Conservation (phyloP, 2,113 vertebrate species). For the Ginglymostoma cirratum region DNA sequence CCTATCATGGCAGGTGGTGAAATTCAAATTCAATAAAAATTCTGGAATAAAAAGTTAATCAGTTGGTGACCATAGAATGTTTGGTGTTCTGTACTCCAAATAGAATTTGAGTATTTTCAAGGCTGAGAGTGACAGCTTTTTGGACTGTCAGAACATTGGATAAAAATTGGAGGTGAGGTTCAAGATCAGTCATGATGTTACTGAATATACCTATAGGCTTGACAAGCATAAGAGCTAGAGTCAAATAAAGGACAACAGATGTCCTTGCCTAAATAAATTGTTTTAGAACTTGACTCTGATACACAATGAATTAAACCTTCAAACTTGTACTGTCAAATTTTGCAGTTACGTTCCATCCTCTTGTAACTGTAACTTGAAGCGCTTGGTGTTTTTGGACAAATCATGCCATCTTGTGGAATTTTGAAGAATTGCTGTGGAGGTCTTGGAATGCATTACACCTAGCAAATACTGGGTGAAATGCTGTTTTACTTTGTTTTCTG, state of each 20-base stretch:
- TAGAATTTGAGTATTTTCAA: too few species aligned
- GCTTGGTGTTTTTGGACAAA: constrained; percentile 56
- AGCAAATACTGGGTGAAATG: background rate
- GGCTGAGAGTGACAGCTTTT: too few species aligned
- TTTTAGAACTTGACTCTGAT: background rate
- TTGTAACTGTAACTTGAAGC: background rate
- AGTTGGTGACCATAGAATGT: too few species aligned
- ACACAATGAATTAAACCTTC: background rate
- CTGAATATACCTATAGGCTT: too few species aligned
- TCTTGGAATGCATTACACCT: background rate
- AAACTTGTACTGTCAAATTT: background rate
- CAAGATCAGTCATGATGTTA: too few species aligned
- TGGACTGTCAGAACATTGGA: too few species aligned
- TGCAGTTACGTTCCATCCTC: background rate
- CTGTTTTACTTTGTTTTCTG: background rate
- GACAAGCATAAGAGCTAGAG: too few species aligned
- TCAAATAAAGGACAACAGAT: background rate
- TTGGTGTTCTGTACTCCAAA: too few species aligned
- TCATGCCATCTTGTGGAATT: constrained; percentile 55
- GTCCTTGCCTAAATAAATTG: background rate
- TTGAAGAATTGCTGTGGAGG: constrained; percentile 44
- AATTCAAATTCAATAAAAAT: too few species aligned
- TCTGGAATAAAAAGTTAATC: too few species aligned
- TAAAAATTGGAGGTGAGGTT: too few species aligned
- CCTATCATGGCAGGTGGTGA: too few species aligned